These are phyloP conservation scores for Drosophila albomicans DNA, from an alignment of 1,140 invertebrate species.

Conservation along the genomic window DNA sequence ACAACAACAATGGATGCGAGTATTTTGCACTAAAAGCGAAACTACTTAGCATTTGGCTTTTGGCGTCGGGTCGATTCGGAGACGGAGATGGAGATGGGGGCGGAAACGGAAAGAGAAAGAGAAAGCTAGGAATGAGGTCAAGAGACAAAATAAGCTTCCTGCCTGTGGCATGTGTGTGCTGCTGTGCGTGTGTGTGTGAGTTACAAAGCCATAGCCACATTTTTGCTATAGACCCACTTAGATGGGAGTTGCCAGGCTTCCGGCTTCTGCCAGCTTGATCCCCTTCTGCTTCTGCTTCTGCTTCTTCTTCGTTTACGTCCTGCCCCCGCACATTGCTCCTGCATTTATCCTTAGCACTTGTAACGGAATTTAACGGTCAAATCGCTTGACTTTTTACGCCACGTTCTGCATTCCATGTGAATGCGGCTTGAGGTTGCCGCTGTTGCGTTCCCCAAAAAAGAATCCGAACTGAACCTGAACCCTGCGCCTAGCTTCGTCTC, in stretches of 20 bases:
- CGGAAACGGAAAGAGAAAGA: slow-evolving; percentile 49
- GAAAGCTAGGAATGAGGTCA: slow-evolving; percentile 47
- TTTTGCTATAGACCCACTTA: slow-evolving; percentile 28
- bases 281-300: background rate
- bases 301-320: no score
- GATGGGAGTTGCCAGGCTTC: slow-evolving; percentile 6
- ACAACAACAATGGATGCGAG: slow-evolving; percentile 30
- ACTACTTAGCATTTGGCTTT: slow-evolving; percentile 76
- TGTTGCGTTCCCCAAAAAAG: background rate
- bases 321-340: background rate
- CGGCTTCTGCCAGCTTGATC: slow-evolving; percentile 4
- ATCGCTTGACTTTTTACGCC: slow-evolving; percentile 73
- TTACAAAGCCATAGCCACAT: background rate
- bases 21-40: slow-evolving; percentile 80
- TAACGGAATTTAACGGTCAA: slow-evolving; percentile 71
- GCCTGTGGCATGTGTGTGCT: slow-evolving; percentile 31
- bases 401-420: slow-evolving; percentile 37
- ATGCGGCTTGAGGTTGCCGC: background rate
- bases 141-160: slow-evolving; percentile 78
- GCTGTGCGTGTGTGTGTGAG: slow-evolving; percentile 7
- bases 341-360: slow-evolving; percentile 22
- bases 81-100: slow-evolving; percentile 42
- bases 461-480: no score
- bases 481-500: no score
- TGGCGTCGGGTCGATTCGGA: slow-evolving; percentile 24